Evolutionary conservation across 1,140 invertebrate species (phyloP), one percentile per base, ranked within the genome.

Genomic region (Plectrocnemia conspersa): DNA sequence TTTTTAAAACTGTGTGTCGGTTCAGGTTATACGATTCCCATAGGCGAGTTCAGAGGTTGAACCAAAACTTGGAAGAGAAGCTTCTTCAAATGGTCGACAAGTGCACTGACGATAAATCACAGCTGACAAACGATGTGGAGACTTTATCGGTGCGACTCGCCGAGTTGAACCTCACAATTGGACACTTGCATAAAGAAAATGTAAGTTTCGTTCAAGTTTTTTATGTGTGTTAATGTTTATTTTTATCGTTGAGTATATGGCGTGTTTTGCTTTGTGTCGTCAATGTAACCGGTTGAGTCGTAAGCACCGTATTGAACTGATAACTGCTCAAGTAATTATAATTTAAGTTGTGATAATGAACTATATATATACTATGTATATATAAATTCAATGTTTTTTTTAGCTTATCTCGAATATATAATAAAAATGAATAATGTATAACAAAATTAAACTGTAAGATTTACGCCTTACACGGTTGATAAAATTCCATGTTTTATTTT

Each of bases 61-160:
- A 98, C 73, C 92, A 97, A 76, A 89, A 86, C 64, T 77, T 97
- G 59, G 93, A 97, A 75, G 93, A 97, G 68, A 97, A 97, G 69
- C 73, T 97, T 41, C 75, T 97, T 40, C 89, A 87, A 73, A 83
- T 97, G 66, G 93, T 95, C 13, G 91, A 95, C 72, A 85, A 90
- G 66, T 93, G 89, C 78, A 91, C 96, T 71, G 86, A 85, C 54
- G 93, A 97, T 67, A 93, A 95, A 72, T 84, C 80, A 64, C 81
- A 83, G 60, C 77, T 97, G 55, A 91, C 90, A 6, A 85, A 85
- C 71, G 91, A 97, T 72, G 82, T 95, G 64, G 85, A 89, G 22
- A 86, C 85, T 35, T 72, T 96, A 49, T 95, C 90, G 32, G 85
- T 89, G 35, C 82, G 89, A 72, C 71, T 97, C 55, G 88, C 92